These are phyloP conservation scores for Cephalopholis sonnerati DNA, from an alignment of 2,113 vertebrate genomes.

Conservation along the genomic window DNA sequence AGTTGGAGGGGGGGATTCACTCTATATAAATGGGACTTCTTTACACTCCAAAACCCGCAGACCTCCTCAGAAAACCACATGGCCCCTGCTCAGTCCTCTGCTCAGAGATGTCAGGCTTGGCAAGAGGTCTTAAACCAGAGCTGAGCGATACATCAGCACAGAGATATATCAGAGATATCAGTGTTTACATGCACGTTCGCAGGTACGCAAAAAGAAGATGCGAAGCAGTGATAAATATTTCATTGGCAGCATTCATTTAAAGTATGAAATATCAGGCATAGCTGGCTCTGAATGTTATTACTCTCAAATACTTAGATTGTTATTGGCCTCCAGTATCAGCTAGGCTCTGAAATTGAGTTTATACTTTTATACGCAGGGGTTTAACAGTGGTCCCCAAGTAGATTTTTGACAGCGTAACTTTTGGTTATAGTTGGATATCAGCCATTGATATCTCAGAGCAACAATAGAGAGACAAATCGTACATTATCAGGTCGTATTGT, in stretches of 20 bases:
- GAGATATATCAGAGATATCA: too few relatives aligned
- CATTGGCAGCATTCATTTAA: background rate
- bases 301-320: too few relatives aligned
- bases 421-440: too few relatives aligned
- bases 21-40: conserved; percentile 71
- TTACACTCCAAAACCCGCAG: conserved; percentile 56
- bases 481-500: too few relatives aligned
- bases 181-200: background rate
- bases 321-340: too few relatives aligned
- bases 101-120: background rate
- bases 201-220: background rate
- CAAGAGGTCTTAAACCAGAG: background rate
- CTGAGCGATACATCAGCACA: background rate
- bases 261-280: background rate
- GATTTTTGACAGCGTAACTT: too few relatives aligned
- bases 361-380: too few relatives aligned
- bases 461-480: too few relatives aligned
- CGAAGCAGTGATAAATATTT: background rate
- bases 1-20: conserved; percentile 58
- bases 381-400: too few relatives aligned
- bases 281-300: too few relatives aligned
- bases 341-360: too few relatives aligned
- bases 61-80: conserved; percentile 51
- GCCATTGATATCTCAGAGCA: too few relatives aligned
- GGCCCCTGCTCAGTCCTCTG: background rate